These are phyloP conservation scores for Pteromalus puparum DNA, from an alignment of 1,140 invertebrate species.

Conservation along the genomic window DNA sequence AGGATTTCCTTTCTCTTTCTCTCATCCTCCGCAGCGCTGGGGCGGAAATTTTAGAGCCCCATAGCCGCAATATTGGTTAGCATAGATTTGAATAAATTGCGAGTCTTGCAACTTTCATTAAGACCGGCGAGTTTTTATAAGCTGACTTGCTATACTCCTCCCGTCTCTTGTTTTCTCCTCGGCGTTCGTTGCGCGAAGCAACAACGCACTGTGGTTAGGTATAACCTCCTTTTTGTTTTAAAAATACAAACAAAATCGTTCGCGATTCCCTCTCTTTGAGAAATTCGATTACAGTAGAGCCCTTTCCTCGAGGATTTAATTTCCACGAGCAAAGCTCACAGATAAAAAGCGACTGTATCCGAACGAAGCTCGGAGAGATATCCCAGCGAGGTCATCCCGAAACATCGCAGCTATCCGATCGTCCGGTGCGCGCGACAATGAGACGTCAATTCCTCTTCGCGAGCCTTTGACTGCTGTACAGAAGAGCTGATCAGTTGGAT, in stretches of 20 bases:
- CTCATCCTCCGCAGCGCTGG: neutral
- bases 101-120: slow-evolving; percentile 60
- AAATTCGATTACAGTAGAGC: too few relatives aligned
- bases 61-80: slow-evolving; percentile 62
- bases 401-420: slow-evolving; percentile 8
- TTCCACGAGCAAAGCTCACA: too few relatives aligned
- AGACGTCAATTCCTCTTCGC: neutral
- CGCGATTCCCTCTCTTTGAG: too few relatives aligned
- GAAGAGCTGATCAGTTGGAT: neutral
- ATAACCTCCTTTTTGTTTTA: too few relatives aligned
- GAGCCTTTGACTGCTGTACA: neutral
- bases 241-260: too few relatives aligned
- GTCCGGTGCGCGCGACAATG: slow-evolving; percentile 6
- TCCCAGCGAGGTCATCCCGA: too few relatives aligned
- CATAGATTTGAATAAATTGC: slow-evolving; percentile 68
- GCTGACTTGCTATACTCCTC: neutral
- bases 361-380: too few relatives aligned
- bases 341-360: too few relatives aligned
- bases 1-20: slow-evolving; percentile 55
- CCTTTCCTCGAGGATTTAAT: too few relatives aligned
- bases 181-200: too few relatives aligned
- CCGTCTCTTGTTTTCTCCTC: neutral
- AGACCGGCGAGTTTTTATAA: slow-evolving; percentile 61
- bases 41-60: slow-evolving; percentile 60
- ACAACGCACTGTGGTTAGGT: too few relatives aligned